Conservation (phyloP, 2,113 vertebrate species). For the Steatornis caripensis region DNA sequence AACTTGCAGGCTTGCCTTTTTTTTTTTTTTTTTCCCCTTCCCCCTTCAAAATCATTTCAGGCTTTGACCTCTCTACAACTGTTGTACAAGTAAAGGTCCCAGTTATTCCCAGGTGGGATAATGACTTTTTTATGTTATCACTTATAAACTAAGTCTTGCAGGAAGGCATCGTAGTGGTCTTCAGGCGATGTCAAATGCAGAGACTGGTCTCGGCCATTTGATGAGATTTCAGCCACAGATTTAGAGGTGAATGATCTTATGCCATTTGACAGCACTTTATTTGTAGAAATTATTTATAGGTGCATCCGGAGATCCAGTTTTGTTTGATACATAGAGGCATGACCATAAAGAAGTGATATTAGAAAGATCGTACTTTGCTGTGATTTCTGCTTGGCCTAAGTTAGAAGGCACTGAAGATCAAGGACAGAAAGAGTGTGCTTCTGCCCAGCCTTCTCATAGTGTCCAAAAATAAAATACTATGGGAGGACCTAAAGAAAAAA, state of each 20-base stretch:
- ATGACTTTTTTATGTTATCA: neutral
- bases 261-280: neutral
- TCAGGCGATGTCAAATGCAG: neutral
- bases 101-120: neutral
- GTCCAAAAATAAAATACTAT: neutral
- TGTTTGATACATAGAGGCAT: neutral
- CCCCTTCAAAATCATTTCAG: neutral
- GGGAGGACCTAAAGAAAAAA: neutral
- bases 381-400: neutral
- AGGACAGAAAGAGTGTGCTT: neutral
- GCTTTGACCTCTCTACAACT: neutral
- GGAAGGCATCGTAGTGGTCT: neutral
- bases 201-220: neutral
- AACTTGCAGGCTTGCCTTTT: neutral
- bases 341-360: neutral
- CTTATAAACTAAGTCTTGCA: neutral
- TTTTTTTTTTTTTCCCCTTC: no score
- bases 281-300: neutral
- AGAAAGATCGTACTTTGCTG: neutral
- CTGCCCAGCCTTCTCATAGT: neutral
- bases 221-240: accelerated
- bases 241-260: neutral
- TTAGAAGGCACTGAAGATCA: neutral
- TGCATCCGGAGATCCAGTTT: neutral
- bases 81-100: neutral